These are phyloP conservation scores for Poeciliopsis gracilis DNA, from an alignment of 2,797 vertebrate species.

Conservation along the genomic window DNA sequence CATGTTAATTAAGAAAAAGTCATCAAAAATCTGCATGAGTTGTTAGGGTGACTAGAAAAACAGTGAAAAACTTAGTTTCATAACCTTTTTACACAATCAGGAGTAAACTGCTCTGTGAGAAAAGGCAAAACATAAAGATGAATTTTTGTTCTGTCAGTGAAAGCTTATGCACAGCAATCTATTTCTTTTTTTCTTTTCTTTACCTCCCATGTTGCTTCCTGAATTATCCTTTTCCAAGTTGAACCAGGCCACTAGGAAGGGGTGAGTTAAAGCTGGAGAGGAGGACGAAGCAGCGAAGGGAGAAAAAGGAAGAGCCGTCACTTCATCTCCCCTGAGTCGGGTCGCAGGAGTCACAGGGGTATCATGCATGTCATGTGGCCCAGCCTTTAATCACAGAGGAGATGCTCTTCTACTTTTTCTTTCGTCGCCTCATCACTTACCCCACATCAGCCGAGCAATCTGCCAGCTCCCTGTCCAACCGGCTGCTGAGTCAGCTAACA, in stretches of 20 bases:
- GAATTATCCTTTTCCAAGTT: constrained; percentile 8
- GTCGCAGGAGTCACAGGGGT: constrained; percentile 52
- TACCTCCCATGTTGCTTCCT: neutral
- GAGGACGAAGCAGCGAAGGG: constrained; percentile 5
- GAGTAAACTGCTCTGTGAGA: neutral
- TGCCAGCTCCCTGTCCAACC: constrained; percentile 52
- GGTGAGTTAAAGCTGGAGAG: neutral
- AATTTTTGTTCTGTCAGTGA: constrained; percentile 18
- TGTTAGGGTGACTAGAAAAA: neutral
- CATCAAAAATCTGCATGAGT: constrained; percentile 31
- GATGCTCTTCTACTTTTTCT: constrained; percentile 49
- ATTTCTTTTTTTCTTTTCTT: constrained; percentile 3
- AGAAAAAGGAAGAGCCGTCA: constrained; percentile 34
- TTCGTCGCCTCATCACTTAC: constrained; percentile 37
- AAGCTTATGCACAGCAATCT: constrained; percentile 6
- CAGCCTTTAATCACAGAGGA: constrained; percentile 63
- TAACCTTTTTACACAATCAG: constrained; percentile 16
- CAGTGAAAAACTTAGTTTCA: constrained; percentile 2
- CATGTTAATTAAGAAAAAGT: constrained; percentile 46
- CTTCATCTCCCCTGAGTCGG: constrained; percentile 46
- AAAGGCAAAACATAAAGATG: neutral
- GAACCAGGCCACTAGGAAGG: constrained; percentile 14
- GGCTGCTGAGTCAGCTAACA: constrained; percentile 60
- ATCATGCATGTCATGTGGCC: constrained; percentile 56
- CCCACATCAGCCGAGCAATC: constrained; percentile 45